Percentiles rank a stretch among this genome's conserved stretches.
Conservation (phyloP, 1,140 invertebrate species). For the Himalopsyche phryganea region DNA sequence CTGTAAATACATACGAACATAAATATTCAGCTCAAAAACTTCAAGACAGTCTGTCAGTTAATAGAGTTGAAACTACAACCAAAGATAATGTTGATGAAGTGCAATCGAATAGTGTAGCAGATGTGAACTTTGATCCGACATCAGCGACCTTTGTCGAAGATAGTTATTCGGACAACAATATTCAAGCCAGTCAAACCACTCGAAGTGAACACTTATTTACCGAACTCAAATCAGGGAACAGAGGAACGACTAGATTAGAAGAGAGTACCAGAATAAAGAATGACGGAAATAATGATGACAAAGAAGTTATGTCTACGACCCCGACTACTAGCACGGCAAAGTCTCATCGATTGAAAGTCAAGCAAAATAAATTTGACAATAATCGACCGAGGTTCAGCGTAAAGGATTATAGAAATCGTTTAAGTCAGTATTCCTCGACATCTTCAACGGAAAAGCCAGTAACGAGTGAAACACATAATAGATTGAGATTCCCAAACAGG, state of each 20-base stretch:
- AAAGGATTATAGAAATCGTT: constrained; percentile 55
- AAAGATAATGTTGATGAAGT: constrained; percentile 1
- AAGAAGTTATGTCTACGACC: constrained; percentile 33
- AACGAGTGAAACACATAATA: constrained; percentile 37
- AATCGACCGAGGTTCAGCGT: constrained; percentile 58
- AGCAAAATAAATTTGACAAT: constrained; percentile 42
- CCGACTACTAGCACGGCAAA: constrained; percentile 37
- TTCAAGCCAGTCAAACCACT: constrained; percentile 21
- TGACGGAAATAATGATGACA: background rate
- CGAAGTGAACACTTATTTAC: constrained; percentile 25
- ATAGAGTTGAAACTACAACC: constrained; percentile 7
- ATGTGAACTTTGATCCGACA: constrained; percentile 6
- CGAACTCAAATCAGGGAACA: constrained; percentile 25
- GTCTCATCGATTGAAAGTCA: constrained; percentile 36
- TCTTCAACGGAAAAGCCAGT: constrained; percentile 46
- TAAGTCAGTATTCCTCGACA: constrained; percentile 51
- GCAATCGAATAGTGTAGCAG: background rate
- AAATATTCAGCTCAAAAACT: constrained; percentile 29
- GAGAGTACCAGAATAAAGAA: constrained; percentile 1
- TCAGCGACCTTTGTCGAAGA: constrained; percentile 15
- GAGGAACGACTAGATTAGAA: constrained; percentile 20
- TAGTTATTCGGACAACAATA: constrained; percentile 8
- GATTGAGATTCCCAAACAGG: constrained; percentile 46
- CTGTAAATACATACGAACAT: constrained; percentile 37
- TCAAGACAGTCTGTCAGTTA: constrained; percentile 1